Evolutionary conservation across 1,140 invertebrate species (phyloP), one percentile per base, ranked within the genome.

Genomic region (Drosophila sulfurigaster): DNA sequence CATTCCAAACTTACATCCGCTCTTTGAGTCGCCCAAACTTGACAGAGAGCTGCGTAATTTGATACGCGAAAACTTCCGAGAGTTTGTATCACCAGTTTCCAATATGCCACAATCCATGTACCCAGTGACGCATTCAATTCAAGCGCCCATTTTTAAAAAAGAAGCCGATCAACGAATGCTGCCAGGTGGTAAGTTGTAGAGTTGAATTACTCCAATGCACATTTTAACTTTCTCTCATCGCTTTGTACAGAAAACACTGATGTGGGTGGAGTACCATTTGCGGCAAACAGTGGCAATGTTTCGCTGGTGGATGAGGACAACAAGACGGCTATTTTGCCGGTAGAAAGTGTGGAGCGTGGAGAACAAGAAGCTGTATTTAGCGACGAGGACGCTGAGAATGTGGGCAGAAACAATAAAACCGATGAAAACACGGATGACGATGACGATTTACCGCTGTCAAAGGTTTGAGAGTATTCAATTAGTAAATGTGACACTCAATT

Each of bases 11-110:
- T 93, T 99, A 52, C 96, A 96, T 79, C 97, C 98, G 5, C 93
- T 99, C 52, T 98, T 99, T 93, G 98, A 99, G 85, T 98, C 97
- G 92, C 96, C 96, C 8, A 98, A 98, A 93, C 93, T 99, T 64
- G 98, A 99, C 93, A 94, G 95, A 79, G 98, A 99, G 92, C 93
- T 99, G 57, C 93, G 97, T 49, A 95, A 94, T 66, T 96, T 98
- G 90, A 96, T 99, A 54, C 94, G 96, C 72, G 97, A 98, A 86
- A 97, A 96, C 62, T 99, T 99, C 92, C 95, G 96, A 81, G 98
- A 99, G 93, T 99, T 99, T 93, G 98, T 97, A 86, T 94, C 95
- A 52, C 93, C 94, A 30, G 92, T 93, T 43, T 92, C 94, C 45
- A 87, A 93, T 68, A 92, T 79, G 13, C 45, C 66, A 11, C 85